phyloP scores from a whole-genome alignment of 2,888 invertebrate genomes.

The Aquatica leii region DNA sequence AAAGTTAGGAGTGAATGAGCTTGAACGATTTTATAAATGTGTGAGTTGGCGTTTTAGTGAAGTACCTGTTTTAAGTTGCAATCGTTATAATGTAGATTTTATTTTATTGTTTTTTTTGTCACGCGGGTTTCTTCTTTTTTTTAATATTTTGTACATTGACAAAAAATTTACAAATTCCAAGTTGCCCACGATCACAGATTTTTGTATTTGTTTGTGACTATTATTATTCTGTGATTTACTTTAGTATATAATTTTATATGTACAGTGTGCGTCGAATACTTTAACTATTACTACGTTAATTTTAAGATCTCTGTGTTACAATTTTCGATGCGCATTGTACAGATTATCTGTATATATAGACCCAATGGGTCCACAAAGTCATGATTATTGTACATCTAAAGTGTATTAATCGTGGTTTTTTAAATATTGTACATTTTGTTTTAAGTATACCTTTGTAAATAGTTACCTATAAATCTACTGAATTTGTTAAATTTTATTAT shows the following conservation, averaged over 20 bases:
- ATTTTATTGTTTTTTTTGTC: constrained; percentile 54
- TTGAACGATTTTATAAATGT: constrained; percentile 37
- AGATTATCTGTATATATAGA: constrained; percentile 46
- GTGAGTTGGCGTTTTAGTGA: constrained; percentile 52
- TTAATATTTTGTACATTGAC: constrained; percentile 28
- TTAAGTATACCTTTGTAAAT: constrained; percentile 55
- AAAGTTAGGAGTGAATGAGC: constrained; percentile 21
- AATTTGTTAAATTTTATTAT: constrained; percentile 57
- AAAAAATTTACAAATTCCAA: constrained; percentile 16
- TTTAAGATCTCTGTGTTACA: constrained; percentile 3
- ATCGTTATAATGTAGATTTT: constrained; percentile 57
- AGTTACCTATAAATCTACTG: constrained; percentile 57
- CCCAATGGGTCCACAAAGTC: constrained; percentile 39
- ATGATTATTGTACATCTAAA: constrained; percentile 37
- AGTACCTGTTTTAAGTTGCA: constrained; percentile 62
- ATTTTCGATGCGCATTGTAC: constrained; percentile 39
- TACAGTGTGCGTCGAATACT: constrained; percentile 22
- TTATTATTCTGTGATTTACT: constrained; percentile 57
- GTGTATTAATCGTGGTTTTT: constrained; percentile 43
- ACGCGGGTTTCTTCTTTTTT: constrained; percentile 40
- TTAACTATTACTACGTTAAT: constrained; percentile 6
- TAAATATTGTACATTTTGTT: constrained; percentile 54
- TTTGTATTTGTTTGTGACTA: constrained; percentile 54
- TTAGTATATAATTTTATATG: constrained; percentile 50
- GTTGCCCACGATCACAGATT: constrained; percentile 48